Percentiles rank a stretch among this genome's conserved stretches.
phyloP scores from a whole-genome alignment of 2,113 vertebrate genomes.

The Eonycteris spelaea region DNA sequence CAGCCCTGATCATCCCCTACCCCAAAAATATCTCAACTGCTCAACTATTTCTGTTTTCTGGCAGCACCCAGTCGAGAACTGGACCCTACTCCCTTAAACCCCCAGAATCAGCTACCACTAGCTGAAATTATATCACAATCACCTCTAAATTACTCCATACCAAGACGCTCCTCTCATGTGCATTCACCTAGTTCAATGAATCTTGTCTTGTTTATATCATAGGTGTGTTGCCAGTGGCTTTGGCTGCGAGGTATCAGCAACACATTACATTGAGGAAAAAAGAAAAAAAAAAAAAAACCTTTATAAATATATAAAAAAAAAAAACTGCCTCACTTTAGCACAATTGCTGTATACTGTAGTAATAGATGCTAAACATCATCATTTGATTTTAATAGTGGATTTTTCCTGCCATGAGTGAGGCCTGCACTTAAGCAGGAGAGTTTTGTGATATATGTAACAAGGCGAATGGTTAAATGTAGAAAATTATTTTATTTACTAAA shows the following conservation, averaged over 20 bases:
- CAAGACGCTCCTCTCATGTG: not conserved
- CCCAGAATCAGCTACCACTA: not conserved
- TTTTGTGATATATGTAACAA: not conserved
- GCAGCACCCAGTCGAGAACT: not conserved
- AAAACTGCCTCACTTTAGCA: not conserved
- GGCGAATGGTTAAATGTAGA: not conserved
- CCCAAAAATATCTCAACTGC: not conserved
- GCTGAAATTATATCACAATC: not conserved
- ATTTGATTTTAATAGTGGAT: not conserved
- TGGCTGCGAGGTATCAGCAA: not conserved
- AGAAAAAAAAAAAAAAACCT: not conserved
- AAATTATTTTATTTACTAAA: not conserved
- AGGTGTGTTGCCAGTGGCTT: not conserved
- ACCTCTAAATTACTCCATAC: not conserved
- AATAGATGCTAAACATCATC: not conserved
- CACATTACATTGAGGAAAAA: not conserved
- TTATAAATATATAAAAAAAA: constrained; percentile 27
- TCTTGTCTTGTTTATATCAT: not conserved
- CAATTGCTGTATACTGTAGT: not conserved
- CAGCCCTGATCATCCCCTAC: not conserved
- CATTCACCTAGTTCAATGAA: not conserved
- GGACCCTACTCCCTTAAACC: not conserved
- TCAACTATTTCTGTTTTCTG: not conserved
- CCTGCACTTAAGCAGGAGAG: not conserved
- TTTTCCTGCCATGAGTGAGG: not conserved